Evolutionary conservation across 35 echinoderm and acorn worm genomes (phyloP).

Genomic region (Lytechinus pictus): DNA sequence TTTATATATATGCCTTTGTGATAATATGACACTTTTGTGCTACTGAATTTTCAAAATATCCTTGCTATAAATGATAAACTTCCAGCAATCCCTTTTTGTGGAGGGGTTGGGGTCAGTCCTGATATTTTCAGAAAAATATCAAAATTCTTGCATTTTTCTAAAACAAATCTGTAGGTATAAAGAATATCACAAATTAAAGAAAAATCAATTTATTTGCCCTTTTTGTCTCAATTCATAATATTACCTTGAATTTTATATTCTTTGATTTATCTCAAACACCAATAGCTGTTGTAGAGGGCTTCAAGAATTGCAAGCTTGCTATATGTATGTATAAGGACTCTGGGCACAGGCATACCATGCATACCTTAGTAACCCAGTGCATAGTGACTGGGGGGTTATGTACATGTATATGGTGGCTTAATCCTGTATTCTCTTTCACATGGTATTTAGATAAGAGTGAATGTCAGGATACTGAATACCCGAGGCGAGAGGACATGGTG

Average conservation of each 20-base stretch:
- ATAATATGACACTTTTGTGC: too few species aligned
- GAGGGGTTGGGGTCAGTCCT: too few species aligned
- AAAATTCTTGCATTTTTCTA: background rate
- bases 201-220: too few species aligned
- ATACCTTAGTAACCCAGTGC: background rate
- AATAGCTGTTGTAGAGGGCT: background rate
- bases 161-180: too few species aligned
- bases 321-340: background rate
- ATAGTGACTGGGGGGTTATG: background rate
- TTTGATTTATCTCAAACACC: too few species aligned
- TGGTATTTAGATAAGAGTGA: background rate
- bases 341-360: background rate
- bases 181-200: too few species aligned
- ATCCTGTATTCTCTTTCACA: background rate
- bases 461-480: background rate
- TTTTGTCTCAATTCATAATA: too few species aligned
- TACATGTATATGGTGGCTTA: background rate
- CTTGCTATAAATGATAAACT: too few species aligned
- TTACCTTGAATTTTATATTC: too few species aligned
- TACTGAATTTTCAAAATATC: too few species aligned
- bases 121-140: background rate
- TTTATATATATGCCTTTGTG: too few species aligned
- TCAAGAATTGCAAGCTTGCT: background rate
- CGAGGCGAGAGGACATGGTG: background rate
- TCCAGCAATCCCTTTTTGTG: too few species aligned